phyloP scores from a whole-genome alignment of 92 coral and sea anemone genomes.

The Montipora capitata region DNA sequence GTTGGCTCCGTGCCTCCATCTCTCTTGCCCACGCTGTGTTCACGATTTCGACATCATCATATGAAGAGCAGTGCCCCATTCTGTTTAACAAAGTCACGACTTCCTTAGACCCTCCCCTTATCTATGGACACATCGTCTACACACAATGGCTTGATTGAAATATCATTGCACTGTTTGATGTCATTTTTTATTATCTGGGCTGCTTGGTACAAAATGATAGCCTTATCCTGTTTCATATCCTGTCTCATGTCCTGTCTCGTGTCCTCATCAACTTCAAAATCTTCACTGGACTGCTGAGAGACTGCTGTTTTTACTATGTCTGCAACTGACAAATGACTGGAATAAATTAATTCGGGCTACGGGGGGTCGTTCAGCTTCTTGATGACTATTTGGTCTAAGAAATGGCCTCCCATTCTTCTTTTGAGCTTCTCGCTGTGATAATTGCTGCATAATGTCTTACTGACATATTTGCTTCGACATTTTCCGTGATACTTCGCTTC shows the following conservation, averaged over 20 bases:
- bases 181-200: no score
- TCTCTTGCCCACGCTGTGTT: constrained; percentile 41
- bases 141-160: no score
- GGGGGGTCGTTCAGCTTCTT: constrained; percentile 11
- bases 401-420: not conserved
- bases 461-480: no score
- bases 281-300: constrained; percentile 4
- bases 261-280: constrained; percentile 7
- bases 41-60: constrained; percentile 35
- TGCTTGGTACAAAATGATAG: no score
- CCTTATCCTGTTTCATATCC: no score
- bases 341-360: constrained; percentile 28
- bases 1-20: constrained; percentile 41
- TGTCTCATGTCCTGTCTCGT: no score
- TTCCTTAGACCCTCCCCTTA: constrained; percentile 33
- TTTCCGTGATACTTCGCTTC: no score
- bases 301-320: constrained; percentile 26
- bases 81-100: constrained; percentile 54
- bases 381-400: constrained; percentile 6
- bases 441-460: not conserved
- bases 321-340: constrained; percentile 9
- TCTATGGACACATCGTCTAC: no score
- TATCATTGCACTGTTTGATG: no score
- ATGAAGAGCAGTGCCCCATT: constrained; percentile 66
- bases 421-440: constrained; percentile 14